Base-by-base conservation (phyloP, 2,888 invertebrate species). In the Seira ritae region DNA sequence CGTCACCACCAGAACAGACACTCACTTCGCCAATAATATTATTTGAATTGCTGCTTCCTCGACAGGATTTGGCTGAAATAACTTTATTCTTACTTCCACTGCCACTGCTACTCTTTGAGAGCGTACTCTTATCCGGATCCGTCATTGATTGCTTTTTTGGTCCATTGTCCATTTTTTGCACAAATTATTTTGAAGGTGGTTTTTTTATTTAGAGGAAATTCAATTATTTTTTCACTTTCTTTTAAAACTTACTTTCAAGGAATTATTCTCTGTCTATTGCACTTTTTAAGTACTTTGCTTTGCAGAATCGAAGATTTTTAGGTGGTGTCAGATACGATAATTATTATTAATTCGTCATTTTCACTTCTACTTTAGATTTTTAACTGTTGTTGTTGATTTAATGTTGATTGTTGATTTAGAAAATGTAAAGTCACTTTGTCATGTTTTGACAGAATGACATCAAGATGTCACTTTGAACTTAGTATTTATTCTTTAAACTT, bases 381-480 rank as follows among this genome's bases (percentile, higher is more conserved):
- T 31, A 31, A 31, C 8, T 31, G 2, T 31, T 31, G 31, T 31
- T 31, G n/a, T 31, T 31, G 31, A 31, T 31, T 31, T 31, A 8
- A 31, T 31, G 8, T 4, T 31, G 2, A 4, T 31, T 31, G 31
- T 2, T 31, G 8, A 31, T 2, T 4, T 8, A 31, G 8, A 31
- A 31, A 31, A 31, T 4, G 3, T 31, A 31, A 8, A 31, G 31
- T 31, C 31, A 31, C 31, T 76, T 83, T 82, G 87, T 84, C 86
- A 84, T 84, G 83, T 84, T 84, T 79, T 87, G 87, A 86, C 86
- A 86, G 80, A 84, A 67, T 84, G 84, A 75, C 80, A 81, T 60
- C 37, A 71, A 80, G 78, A 83, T 83, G 84, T 79, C 76, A 84
- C 85, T 85, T 82, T 84, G 83, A 80, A 82, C 84, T 85, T 80